Evolutionary conservation across 2,113 vertebrate genomes (phyloP), one percentile per base, ranked within the genome.

Genomic region (Archocentrus centrarchus): DNA sequence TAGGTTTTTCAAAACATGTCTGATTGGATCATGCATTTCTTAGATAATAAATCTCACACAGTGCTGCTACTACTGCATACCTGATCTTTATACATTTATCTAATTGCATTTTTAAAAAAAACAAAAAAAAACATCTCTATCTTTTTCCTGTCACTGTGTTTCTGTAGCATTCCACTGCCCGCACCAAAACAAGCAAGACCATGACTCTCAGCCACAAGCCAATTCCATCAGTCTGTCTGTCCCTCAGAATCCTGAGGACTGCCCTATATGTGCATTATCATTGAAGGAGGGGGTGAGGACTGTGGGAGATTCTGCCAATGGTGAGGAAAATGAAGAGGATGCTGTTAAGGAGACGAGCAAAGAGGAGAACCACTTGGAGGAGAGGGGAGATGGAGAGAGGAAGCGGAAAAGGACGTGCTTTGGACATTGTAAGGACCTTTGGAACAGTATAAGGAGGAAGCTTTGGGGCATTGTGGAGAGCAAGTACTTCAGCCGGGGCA

Each of bases 401-500:
- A 86, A 82, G 85, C 82, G 50, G 83, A 94, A 64, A 91, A 87
- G 73, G 82, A 89, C 89, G 0, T 96, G 95, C 59, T 91, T 91
- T 3, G 77, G 86, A 15, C 59, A 41, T 24, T 91, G 77, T 35
- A 82, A 41, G 47, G 93, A 88, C 41, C 1, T 53, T 2, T 96
- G 93, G 93, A 93, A 93, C 3, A 95, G 96, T 86, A 96, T 97
- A 11, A 95, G 98, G 14, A 93, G 95, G 85, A 99, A 97, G 84
- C 96, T 99, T n/a, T 96, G 97, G 92, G 96, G 97, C 85, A 99
- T 99, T 30, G 98, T 99, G 92, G 98, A 99, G 93, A 99, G 98
- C 97, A 99, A 99, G 84, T 99, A 99, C 92, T 99, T 99, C 96
- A 99, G 96, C 95, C 95, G 98, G 37, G 98, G 98, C 59, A 99